Evolutionary conservation across 92 coral and sea anemone species (phyloP).

Genomic region (Siderastrea radians): DNA sequence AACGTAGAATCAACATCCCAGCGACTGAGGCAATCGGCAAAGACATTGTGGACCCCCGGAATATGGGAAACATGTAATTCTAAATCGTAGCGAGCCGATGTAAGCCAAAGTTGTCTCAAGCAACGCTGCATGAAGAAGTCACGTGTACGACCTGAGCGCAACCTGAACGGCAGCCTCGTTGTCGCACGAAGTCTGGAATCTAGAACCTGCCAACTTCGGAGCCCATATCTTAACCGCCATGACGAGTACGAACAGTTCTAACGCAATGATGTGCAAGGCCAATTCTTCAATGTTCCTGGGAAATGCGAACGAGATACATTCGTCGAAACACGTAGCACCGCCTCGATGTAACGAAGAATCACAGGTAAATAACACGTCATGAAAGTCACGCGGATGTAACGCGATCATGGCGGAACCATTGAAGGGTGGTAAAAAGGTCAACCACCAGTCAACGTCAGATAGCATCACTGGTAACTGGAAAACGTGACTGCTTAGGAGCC

Average conservation of each 20-base stretch:
- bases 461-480: too few species aligned
- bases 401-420: too few species aligned
- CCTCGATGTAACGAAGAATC: slow-evolving; percentile 10
- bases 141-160: slow-evolving; percentile 14
- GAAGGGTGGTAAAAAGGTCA: too few species aligned
- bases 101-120: too few species aligned
- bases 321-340: slow-evolving; percentile 28
- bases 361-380: too few species aligned
- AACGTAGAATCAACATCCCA: slow-evolving; percentile 14
- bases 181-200: too few species aligned
- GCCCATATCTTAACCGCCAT: slow-evolving; percentile 36
- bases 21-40: slow-evolving; percentile 40
- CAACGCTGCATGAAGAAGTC: slow-evolving; percentile 27
- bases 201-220: slow-evolving; percentile 9
- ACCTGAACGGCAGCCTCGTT: slow-evolving; percentile 11
- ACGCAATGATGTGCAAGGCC: slow-evolving; percentile 15
- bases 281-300: background rate
- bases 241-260: background rate
- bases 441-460: too few species aligned
- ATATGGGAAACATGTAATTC: slow-evolving; percentile 12
- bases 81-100: slow-evolving; percentile 31
- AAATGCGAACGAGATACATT: slow-evolving; percentile 25
- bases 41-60: slow-evolving; percentile 20
- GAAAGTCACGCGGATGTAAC: too few species aligned
- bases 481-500: background rate